Evolutionary conservation across 1,140 invertebrate genomes (phyloP).

Genomic region (Mycetomoellerius zeteki): DNA sequence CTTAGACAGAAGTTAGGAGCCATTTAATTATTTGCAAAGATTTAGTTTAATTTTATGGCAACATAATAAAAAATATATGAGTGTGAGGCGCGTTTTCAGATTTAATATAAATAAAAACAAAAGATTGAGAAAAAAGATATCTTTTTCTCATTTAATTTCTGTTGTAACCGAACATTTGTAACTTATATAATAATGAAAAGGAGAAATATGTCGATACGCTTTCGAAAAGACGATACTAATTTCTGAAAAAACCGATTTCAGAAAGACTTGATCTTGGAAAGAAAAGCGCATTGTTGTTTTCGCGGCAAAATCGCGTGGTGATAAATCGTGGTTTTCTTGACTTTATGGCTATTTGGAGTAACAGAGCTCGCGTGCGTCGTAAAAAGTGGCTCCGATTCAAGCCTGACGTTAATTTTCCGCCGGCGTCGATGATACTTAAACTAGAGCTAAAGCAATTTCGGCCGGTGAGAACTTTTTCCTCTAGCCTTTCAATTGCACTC

Average conservation of each 20-base stretch:
- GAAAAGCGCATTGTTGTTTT: constrained; percentile 28
- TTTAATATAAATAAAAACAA: not conserved
- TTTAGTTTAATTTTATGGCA: not conserved
- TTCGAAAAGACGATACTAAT: not conserved
- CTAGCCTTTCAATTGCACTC: constrained; percentile 23
- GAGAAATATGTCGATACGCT: not conserved
- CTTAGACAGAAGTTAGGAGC: not conserved
- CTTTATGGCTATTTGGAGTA: constrained; percentile 62
- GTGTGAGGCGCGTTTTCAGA: not conserved
- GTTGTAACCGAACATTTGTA: not conserved
- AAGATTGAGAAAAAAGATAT: not conserved
- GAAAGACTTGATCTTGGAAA: not conserved
- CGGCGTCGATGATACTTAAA: constrained; percentile 38
- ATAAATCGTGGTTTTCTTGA: constrained; percentile 33
- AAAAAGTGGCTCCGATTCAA: constrained; percentile 9
- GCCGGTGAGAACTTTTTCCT: constrained; percentile 28
- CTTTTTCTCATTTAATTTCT: not conserved
- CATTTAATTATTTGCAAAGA: not conserved
- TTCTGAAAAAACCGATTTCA: no score
- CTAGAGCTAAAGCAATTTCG: constrained; percentile 21
- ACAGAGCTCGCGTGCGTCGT: constrained; percentile 33
- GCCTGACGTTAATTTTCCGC: constrained; percentile 51
- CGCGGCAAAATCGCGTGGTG: not conserved
- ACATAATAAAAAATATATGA: not conserved
- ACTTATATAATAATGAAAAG: not conserved